Evolutionary conservation across 1,140 invertebrate species (phyloP), one percentile per base, ranked within the genome.

Genomic region (Eupristina koningsbergeri): DNA sequence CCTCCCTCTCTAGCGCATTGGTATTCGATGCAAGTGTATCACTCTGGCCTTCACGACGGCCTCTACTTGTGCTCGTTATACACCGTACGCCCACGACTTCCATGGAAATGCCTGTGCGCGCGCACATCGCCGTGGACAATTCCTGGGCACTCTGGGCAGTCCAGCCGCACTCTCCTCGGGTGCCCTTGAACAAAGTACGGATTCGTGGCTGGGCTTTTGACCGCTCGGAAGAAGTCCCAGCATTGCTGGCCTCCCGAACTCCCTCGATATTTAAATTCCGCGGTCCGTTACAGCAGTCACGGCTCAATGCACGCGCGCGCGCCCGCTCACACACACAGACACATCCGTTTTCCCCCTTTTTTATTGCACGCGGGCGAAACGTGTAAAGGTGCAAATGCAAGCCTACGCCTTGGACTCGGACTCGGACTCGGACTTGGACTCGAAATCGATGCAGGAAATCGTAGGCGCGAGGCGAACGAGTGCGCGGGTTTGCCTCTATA

Each of bases 371-470:
- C 39, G 31, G 19, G 61, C 50, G 50, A 76, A 76, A 76, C 13
- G 29, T 29, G 26, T 39, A 50, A 82, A 50, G 47, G n/a, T 1
- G 39, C n/a, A n/a, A n/a, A n/a, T n/a, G n/a, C n/a, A n/a, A 76
- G 39, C 17, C 80, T 69, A 80, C 63, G 45, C 63, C 31, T 81
- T 15, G 45, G n/a, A n/a, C n/a, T n/a, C n/a, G n/a, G n/a, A n/a
- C n/a, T n/a, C n/a, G n/a, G n/a, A n/a, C n/a, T n/a, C n/a, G n/a
- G n/a, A n/a, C n/a, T n/a, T n/a, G n/a, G n/a, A n/a, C 9, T 41
- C 29, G 45, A 64, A 58, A 73, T 81, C 81, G 81, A 69, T 77
- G 74, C 81, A 83, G 81, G 81, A 83, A 83, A 77, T 83, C 81
- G 81, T 83, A 83, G 81, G 81, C 74, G 81, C 53, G 41, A 77